Evolutionary conservation across 2,113 vertebrate species (phyloP).

Genomic region (Phylloscopus trochilus): DNA sequence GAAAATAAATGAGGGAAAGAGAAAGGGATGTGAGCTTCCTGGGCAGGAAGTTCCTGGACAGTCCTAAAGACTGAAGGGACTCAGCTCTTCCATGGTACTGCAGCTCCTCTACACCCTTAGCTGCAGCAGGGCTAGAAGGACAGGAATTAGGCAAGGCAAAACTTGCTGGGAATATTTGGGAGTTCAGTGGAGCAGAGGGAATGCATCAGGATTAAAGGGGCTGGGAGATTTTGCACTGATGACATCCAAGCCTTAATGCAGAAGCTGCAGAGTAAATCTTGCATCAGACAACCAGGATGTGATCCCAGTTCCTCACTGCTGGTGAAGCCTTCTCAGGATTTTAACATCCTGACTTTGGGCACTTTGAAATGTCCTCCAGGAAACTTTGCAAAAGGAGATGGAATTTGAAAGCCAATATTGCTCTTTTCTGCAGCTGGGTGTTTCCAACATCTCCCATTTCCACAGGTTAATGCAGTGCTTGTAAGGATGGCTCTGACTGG

Average conservation of each 20-base stretch:
- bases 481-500: not conserved
- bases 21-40: not conserved
- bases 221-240: not conserved
- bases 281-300: accelerated
- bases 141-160: not conserved
- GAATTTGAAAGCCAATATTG: not conserved
- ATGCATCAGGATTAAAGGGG: accelerated
- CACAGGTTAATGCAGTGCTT: not conserved
- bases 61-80: not conserved
- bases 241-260: not conserved
- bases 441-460: not conserved
- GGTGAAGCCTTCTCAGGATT: not conserved
- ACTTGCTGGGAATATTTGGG: not conserved
- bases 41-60: not conserved
- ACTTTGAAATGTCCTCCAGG: not conserved
- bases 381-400: not conserved
- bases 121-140: not conserved
- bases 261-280: not conserved
- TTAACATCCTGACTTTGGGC: not conserved
- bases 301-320: not conserved
- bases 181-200: not conserved
- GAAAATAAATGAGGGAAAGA: not conserved
- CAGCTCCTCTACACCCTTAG: not conserved
- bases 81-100: not conserved
- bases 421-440: not conserved